These are phyloP conservation scores for Mythimna loreyi DNA, from an alignment of 2,888 invertebrate genomes.

Conservation along the genomic window DNA sequence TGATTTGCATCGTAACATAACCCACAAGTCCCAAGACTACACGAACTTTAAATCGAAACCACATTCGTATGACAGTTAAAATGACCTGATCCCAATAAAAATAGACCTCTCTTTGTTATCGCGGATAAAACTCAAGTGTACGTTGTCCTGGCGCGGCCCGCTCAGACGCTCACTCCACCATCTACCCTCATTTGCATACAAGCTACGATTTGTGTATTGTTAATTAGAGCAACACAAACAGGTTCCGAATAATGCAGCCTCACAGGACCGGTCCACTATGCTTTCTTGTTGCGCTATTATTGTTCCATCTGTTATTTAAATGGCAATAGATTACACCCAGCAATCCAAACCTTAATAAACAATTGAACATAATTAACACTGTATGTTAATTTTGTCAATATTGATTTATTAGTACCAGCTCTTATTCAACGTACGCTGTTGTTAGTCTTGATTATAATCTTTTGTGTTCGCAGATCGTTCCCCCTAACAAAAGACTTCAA, in stretches of 20 bases:
- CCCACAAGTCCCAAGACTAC: conserved; percentile 44
- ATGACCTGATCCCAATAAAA: conserved; percentile 72
- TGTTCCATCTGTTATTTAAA: conserved; percentile 89
- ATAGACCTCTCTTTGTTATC: conserved; percentile 71
- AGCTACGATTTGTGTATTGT: conserved; percentile 91
- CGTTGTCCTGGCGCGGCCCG: conserved; percentile 61
- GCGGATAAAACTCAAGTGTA: conserved; percentile 69
- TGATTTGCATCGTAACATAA: not conserved
- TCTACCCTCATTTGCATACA: conserved; percentile 89
- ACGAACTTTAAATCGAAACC: conserved; percentile 35
- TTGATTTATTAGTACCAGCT: conserved; percentile 72
- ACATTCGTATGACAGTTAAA: conserved; percentile 61
- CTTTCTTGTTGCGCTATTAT: conserved; percentile 86
- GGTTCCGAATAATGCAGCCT: conserved; percentile 83
- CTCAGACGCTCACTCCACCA: conserved; percentile 67
- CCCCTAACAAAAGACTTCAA: conserved; percentile 77
- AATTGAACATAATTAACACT: conserved; percentile 87
- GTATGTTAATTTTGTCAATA: conserved; percentile 84
- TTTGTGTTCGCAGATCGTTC: conserved; percentile 45
- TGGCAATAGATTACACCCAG: conserved; percentile 84
- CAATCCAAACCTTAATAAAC: conserved; percentile 80
- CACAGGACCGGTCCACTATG: conserved; percentile 75
- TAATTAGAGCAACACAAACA: conserved; percentile 90
- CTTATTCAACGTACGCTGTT: conserved; percentile 48
- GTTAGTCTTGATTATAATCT: conserved; percentile 52